Conservation (phyloP, 2,797 vertebrate species). For the Varecia variegata region DNA sequence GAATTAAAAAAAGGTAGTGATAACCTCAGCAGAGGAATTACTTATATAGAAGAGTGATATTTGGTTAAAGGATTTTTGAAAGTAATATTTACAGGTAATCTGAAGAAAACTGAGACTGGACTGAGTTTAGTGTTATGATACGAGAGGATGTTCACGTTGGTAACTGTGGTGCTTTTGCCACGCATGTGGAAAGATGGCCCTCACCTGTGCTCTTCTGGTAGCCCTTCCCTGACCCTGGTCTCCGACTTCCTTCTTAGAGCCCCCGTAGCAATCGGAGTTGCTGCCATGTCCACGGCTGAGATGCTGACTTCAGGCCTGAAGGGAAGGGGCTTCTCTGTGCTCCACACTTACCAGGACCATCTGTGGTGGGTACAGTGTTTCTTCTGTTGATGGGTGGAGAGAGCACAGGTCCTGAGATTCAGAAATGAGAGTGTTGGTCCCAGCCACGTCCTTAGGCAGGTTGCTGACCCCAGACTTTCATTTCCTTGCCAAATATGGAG, state of each 20-base stretch:
- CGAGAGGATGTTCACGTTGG: neutral
- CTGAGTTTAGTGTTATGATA: neutral
- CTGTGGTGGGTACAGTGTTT: conserved; percentile 89
- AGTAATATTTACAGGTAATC: neutral
- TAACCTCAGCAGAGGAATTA: neutral
- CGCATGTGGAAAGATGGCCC: neutral
- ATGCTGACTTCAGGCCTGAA: conserved; percentile 94
- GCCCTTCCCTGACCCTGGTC: neutral
- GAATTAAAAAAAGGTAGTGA: neutral
- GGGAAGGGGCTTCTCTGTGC: conserved; percentile 93
- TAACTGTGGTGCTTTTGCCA: neutral
- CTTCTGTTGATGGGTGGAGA: neutral
- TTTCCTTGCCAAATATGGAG: neutral
- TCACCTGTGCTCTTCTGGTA: rapidly evolving
- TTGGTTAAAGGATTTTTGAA: conserved; percentile 1
- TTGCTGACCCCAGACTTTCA: neutral
- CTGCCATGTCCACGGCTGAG: conserved; percentile 89
- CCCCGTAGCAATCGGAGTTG: conserved; percentile 92
- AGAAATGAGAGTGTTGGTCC: neutral
- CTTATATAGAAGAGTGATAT: neutral
- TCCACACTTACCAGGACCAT: conserved; percentile 94
- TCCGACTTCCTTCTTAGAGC: conserved; percentile 84
- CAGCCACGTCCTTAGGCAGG: neutral
- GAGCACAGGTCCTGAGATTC: neutral
- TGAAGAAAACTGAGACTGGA: neutral